Evolutionary conservation across 53 echinoderm and acorn worm genomes (phyloP).

Genomic region (Temnopleurus reevesii): DNA sequence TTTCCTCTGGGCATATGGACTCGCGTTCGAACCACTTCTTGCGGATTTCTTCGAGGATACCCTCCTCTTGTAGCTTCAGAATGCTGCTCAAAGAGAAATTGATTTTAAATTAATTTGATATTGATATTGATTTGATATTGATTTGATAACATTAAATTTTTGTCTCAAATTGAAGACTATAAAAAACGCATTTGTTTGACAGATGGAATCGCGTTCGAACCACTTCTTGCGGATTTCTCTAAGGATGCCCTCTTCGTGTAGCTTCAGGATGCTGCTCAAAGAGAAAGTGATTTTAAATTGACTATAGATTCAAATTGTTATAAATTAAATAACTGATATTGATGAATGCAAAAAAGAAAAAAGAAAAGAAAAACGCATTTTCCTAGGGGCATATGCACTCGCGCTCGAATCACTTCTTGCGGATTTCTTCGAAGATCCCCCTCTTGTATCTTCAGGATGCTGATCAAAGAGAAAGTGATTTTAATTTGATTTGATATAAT

Average conservation of each 20-base stretch:
- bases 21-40: constrained; percentile 98
- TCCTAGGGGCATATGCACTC: constrained; percentile 88
- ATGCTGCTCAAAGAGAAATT: constrained; percentile 66
- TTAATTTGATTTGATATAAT: too few species aligned
- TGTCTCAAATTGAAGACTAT: too few species aligned
- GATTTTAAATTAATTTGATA: too few species aligned
- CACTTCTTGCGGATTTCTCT: constrained; percentile 78
- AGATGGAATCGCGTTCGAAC: constrained; percentile 86
- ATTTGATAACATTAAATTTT: too few species aligned
- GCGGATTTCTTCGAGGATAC: constrained; percentile 72
- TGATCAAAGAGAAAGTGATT: constrained; percentile 46
- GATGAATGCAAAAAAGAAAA: too few species aligned
- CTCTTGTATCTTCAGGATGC: constrained; percentile 92
- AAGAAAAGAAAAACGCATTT: too few species aligned
- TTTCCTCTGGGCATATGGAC: constrained; percentile 82
- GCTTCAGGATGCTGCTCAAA: constrained; percentile 76
- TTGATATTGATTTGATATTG: too few species aligned
- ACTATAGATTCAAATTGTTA: too few species aligned
- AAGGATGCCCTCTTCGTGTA: constrained; percentile 84
- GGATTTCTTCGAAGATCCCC: constrained; percentile 76
- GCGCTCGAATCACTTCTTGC: constrained; percentile 95
- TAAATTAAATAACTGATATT: too few species aligned
- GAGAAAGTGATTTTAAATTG: too few species aligned
- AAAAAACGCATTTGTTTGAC: too few species aligned
- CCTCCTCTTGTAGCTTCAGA: constrained; percentile 90